phyloP scores from a whole-genome alignment of 2,888 invertebrate genomes.

The Acrobasis repandana region DNA sequence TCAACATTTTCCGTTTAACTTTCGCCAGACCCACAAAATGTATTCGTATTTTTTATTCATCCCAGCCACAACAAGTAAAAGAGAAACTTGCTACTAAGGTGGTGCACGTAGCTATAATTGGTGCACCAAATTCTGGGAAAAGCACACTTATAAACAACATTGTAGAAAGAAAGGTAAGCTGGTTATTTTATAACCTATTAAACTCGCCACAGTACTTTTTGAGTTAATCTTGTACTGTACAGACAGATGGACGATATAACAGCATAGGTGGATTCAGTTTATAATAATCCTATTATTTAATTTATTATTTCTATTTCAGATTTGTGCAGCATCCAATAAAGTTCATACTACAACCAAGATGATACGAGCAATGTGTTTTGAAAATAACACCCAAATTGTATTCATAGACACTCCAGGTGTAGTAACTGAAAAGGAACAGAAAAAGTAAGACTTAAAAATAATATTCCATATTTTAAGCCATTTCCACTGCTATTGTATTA shows the following conservation, averaged over 20 bases:
- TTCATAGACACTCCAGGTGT: constrained; percentile 97
- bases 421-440: constrained; percentile 86
- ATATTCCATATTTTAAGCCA: not conserved
- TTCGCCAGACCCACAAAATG: not conserved
- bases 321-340: constrained; percentile 95
- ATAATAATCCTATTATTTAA: not conserved
- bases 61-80: constrained; percentile 55
- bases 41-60: constrained; percentile 46
- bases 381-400: constrained; percentile 92
- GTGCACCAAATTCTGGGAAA: constrained; percentile 97
- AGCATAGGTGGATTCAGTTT: too few relatives aligned
- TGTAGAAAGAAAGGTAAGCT: constrained; percentile 88
- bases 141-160: constrained; percentile 96
- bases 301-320: constrained; percentile 75
- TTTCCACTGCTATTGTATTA: too few relatives aligned
- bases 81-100: constrained; percentile 59
- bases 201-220: too few relatives aligned
- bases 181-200: constrained; percentile 1
- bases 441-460: constrained; percentile 76
- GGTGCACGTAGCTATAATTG: constrained; percentile 93
- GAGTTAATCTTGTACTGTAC: too few relatives aligned
- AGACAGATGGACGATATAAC: too few relatives aligned
- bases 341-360: constrained; percentile 94
- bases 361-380: constrained; percentile 87
- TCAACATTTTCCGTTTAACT: constrained; percentile 30